Evolutionary conservation across 2,113 vertebrate genomes (phyloP).

Genomic region (Polyodon spathula): DNA sequence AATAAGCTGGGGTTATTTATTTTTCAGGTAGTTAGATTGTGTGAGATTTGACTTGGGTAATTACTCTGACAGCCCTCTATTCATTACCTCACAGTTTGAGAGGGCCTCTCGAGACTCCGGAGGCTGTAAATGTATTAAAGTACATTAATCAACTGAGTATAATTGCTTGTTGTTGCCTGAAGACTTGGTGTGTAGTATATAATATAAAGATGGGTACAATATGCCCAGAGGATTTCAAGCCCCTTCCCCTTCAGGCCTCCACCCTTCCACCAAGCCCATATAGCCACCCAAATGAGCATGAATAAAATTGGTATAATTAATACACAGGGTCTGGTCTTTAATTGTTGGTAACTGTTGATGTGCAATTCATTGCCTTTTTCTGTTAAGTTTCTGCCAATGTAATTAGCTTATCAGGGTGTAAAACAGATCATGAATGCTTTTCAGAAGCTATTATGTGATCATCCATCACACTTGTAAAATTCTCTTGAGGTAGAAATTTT

Average conservation of each 20-base stretch:
- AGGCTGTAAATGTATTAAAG: conserved; percentile 35
- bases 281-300: conserved; percentile 28
- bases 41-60: conserved; percentile 29
- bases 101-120: conserved; percentile 33
- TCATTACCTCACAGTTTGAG: conserved; percentile 30
- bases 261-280: not conserved
- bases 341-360: conserved; percentile 24
- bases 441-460: too few species aligned
- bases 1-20: not conserved
- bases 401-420: not conserved
- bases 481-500: too few species aligned
- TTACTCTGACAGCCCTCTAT: conserved; percentile 39
- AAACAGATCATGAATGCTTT: not conserved
- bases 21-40: conserved; percentile 21
- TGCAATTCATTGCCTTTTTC: conserved; percentile 25
- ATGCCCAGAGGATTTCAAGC: conserved; percentile 21
- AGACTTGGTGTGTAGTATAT: conserved; percentile 19
- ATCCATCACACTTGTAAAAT: too few species aligned
- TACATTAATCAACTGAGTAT: conserved; percentile 34
- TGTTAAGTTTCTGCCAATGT: not conserved
- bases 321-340: conserved; percentile 20
- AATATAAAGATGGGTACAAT: conserved; percentile 20
- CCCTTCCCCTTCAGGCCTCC: conserved; percentile 9
- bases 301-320: conserved; percentile 39
- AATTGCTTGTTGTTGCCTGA: conserved; percentile 38